phyloP scores from a whole-genome alignment of 2,113 vertebrate genomes.

The Alectura lathami region DNA sequence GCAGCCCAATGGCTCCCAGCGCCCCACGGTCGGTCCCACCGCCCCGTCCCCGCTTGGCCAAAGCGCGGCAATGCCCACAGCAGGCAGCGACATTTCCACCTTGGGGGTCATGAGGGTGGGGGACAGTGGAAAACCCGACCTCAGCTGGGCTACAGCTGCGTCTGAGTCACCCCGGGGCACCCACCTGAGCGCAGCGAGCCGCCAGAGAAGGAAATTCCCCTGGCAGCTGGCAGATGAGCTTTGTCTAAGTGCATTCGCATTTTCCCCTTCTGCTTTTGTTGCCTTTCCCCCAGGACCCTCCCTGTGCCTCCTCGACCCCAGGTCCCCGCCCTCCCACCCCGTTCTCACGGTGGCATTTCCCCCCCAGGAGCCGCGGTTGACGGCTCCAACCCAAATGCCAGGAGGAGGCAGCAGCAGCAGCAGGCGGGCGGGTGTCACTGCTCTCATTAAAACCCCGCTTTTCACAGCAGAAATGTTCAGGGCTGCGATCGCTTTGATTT shows the following conservation, averaged over 20 bases:
- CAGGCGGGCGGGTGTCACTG: rapidly evolving
- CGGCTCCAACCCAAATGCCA: not conserved
- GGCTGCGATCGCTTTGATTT: not conserved
- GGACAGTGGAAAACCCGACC: not conserved
- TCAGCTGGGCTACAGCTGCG: not conserved
- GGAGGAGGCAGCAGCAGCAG: not conserved
- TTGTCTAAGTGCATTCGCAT: not conserved
- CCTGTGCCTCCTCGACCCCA: not conserved
- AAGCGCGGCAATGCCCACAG: not conserved
- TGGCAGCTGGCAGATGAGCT: rapidly evolving
- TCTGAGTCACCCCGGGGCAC: not conserved
- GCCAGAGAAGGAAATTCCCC: not conserved
- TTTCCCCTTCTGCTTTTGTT: not conserved
- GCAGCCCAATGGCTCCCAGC: rapidly evolving
- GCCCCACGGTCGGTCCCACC: not conserved
- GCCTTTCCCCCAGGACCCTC: not conserved
- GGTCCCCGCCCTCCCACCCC: too few species aligned
- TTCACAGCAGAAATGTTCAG: rapidly evolving
- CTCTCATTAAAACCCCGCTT: not conserved
- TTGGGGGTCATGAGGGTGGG: not conserved
- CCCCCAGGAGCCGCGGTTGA: rapidly evolving
- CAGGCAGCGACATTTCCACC: not conserved
- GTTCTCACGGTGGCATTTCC: not conserved
- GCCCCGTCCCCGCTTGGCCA: not conserved
- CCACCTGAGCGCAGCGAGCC: not conserved